Conservation (phyloP, 1,140 invertebrate species). For the Drosophila lini region DNA sequence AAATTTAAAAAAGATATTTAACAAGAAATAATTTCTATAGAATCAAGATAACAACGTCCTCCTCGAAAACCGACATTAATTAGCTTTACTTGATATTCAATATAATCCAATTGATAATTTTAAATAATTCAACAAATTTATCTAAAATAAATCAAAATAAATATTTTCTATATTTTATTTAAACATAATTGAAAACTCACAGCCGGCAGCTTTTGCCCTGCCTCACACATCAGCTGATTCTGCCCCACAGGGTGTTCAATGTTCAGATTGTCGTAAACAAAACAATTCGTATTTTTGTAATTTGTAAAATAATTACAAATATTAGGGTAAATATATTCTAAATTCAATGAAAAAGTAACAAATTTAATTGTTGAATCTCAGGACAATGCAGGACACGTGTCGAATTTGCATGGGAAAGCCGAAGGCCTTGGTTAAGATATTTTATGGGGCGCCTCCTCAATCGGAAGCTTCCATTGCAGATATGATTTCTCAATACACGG, state of each 20-base stretch:
- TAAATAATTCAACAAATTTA: too few relatives aligned
- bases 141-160: too few relatives aligned
- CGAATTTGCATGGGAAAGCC: constrained; percentile 3
- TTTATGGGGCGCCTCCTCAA: background rate
- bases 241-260: background rate
- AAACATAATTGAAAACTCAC: background rate
- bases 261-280: background rate
- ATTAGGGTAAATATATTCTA: background rate
- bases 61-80: too few relatives aligned
- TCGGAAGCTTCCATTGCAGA: background rate
- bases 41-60: too few relatives aligned
- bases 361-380: background rate
- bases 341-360: background rate
- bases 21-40: too few relatives aligned
- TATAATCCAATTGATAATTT: too few relatives aligned
- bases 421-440: background rate
- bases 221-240: background rate
- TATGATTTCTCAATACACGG: constrained; percentile 8
- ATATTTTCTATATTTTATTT: too few relatives aligned
- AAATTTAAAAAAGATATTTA: too few relatives aligned
- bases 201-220: background rate
- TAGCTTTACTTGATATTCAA: too few relatives aligned
- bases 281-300: background rate
- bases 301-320: background rate
- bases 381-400: constrained; percentile 4